Base-by-base conservation (phyloP, 2,113 vertebrate genomes). In the Amia ocellicauda region DNA sequence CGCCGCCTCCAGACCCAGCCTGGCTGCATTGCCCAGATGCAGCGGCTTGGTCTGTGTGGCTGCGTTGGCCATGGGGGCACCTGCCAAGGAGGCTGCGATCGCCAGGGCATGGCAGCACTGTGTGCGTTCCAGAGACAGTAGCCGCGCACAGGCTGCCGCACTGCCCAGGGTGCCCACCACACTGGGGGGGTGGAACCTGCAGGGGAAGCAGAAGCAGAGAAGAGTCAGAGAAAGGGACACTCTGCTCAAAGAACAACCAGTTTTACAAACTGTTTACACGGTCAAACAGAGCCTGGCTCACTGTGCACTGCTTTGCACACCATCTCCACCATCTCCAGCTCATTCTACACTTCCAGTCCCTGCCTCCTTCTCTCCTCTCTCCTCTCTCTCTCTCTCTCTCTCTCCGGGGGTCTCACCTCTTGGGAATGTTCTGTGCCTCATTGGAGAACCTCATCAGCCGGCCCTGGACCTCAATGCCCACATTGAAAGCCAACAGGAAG, bases 51-150 rank as follows among this genome's bases (percentile, higher is more conserved):
- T 89, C 58, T 92, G 91, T 27, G 93, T 94, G 69, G 93, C 93
- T 0, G 93, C 93, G 0, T 95, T 95, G 14, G 91, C 92, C 93
- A 95, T 93, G 7, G 93, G 93, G 0, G 93, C 93, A 8, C 93
- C 93, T 0, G 93, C 88, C 0, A 93, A 81, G 0, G 93, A 94
- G 0, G 92, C 90, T 0, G 92, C 92, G 0, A 94, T 92, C 50
- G 91, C 92, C 73, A 94, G 60, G 2, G 92, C 92, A 3, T 94
- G 88, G 16, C 82, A 62, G 43, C 90, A 90, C 72, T 86, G 87
- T 1, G 71, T 43, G 0, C 7, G 24, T 62, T 83, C 80, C 63
- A 95, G 76, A 7, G 85, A 87, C 29, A 94, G 78, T 54, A 94
- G 88, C 17, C 88, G 81, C 43, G 93, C 90, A 1, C 86, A 78